phyloP scores from a whole-genome alignment of 2,113 vertebrate genomes.

The Nicator chloris region DNA sequence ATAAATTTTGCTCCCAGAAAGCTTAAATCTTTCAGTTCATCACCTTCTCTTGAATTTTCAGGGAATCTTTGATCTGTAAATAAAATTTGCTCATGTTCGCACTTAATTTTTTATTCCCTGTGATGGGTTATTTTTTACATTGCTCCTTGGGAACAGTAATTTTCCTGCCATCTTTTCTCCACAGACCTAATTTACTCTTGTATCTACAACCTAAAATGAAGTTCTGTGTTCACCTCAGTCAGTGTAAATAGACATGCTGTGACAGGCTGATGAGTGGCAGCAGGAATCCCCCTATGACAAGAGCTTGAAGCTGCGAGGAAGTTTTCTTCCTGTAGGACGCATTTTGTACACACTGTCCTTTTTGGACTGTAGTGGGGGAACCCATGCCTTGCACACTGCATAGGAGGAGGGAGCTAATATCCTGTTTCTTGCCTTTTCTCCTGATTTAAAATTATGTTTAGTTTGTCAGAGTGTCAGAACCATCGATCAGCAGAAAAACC shows the following conservation, averaged over 20 bases:
- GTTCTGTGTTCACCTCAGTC: neutral
- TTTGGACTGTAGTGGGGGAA: neutral
- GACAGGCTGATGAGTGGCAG: neutral
- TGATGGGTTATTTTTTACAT: neutral
- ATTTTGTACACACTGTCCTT: neutral
- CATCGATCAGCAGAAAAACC: neutral
- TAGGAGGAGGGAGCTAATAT: neutral
- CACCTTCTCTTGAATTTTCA: neutral
- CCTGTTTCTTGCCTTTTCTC: neutral
- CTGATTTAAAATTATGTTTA: neutral
- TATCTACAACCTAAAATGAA: neutral
- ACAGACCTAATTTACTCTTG: neutral
- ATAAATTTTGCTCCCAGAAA: neutral
- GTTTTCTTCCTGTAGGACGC: neutral
- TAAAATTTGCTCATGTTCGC: neutral
- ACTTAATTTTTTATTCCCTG: neutral
- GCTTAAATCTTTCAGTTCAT: neutral
- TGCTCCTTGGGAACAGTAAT: neutral
- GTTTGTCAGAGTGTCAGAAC: neutral
- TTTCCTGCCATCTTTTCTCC: neutral
- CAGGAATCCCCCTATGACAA: neutral
- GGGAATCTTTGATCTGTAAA: neutral
- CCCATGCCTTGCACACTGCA: accelerated
- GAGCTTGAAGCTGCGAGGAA: neutral
- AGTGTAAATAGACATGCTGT: neutral